These are phyloP conservation scores for Formica exsecta DNA, from an alignment of 1,140 invertebrate species.

Conservation along the genomic window DNA sequence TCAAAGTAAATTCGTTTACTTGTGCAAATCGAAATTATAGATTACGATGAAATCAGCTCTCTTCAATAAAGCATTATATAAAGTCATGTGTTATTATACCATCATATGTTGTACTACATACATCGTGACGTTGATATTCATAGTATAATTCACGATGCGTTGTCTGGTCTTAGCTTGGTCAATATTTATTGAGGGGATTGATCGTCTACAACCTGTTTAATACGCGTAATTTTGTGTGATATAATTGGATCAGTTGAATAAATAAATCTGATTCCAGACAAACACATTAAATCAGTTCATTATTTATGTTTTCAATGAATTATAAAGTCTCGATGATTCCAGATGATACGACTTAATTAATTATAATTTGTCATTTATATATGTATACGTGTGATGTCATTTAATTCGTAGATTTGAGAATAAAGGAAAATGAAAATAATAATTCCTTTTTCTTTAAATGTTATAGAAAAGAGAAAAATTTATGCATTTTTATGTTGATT, in stretches of 20 bases:
- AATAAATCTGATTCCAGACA: background rate
- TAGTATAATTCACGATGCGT: slow-evolving; percentile 1
- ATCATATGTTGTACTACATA: background rate
- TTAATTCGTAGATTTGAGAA: background rate
- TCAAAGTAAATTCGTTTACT: slow-evolving; percentile 19
- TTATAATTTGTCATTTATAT: background rate
- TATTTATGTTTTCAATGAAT: background rate
- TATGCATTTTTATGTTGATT: background rate
- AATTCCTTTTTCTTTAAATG: background rate
- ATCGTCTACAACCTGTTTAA: background rate
- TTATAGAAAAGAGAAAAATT: background rate
- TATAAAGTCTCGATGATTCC: background rate
- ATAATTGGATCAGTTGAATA: slow-evolving; percentile 17
- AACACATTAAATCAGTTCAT: background rate
- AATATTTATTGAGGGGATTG: slow-evolving; percentile 18
- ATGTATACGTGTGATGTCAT: background rate
- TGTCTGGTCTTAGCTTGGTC: background rate
- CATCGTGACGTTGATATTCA: background rate
- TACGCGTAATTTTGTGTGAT: slow-evolving; percentile 7
- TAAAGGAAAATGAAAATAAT: background rate
- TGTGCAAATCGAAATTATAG: slow-evolving; percentile 3
- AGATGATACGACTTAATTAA: background rate
- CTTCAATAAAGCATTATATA: background rate
- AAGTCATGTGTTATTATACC: slow-evolving; percentile 6
- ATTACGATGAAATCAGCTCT: background rate